phyloP scores from a whole-genome alignment of 2,888 invertebrate species.

The Macrosoma leucophasiata region DNA sequence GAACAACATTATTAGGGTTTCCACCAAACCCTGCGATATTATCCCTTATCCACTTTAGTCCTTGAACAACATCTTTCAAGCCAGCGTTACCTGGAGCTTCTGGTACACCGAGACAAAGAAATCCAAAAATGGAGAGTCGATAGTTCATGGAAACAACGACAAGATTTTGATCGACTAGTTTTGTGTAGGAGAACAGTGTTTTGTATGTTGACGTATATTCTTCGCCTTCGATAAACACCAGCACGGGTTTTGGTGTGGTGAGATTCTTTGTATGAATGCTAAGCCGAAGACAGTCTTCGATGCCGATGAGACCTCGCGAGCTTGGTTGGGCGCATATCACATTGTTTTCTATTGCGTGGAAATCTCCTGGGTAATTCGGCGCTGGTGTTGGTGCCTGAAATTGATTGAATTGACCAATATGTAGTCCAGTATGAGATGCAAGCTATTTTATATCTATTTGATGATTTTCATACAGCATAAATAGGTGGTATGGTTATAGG shows the following conservation, averaged over 20 bases:
- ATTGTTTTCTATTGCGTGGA: slow-evolving; percentile 38
- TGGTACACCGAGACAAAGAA: slow-evolving; percentile 75
- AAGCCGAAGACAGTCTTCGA: slow-evolving; percentile 56
- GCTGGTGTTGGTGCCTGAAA: slow-evolving; percentile 40
- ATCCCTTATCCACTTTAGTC: slow-evolving; percentile 82
- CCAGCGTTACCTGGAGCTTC: slow-evolving; percentile 89
- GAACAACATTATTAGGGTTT: slow-evolving; percentile 82
- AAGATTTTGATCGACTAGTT: slow-evolving; percentile 78
- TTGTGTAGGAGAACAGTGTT: slow-evolving; percentile 59
- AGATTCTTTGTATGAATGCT: slow-evolving; percentile 47
- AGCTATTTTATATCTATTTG: too few species aligned
- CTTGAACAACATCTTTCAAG: slow-evolving; percentile 87
- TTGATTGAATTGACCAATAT: too few species aligned
- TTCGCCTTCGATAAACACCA: slow-evolving; percentile 58
- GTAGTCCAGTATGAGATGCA: too few species aligned
- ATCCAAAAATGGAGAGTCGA: slow-evolving; percentile 84
- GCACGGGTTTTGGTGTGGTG: slow-evolving; percentile 45
- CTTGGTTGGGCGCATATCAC: slow-evolving; percentile 53
- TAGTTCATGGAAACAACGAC: slow-evolving; percentile 81
- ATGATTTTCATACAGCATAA: too few species aligned
- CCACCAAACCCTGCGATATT: slow-evolving; percentile 86
- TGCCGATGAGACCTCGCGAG: slow-evolving; percentile 44
- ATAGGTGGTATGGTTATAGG: too few species aligned
- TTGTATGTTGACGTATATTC: slow-evolving; percentile 39
- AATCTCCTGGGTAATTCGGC: slow-evolving; percentile 32